phyloP scores from a whole-genome alignment of 1,140 invertebrate species.

The Neotoxoptera formosana region DNA sequence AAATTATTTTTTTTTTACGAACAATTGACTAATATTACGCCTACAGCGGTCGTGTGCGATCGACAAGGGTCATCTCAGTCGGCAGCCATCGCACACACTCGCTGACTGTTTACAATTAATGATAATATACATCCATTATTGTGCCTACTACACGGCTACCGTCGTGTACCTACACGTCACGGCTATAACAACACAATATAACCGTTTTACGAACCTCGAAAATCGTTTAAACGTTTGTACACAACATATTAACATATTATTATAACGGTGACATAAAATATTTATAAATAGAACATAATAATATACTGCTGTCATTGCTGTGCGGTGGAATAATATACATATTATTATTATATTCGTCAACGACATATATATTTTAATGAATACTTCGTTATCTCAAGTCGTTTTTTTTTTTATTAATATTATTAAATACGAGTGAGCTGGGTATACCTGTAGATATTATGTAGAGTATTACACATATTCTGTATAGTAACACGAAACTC shows the following conservation, averaged over 20 bases:
- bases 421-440: not conserved
- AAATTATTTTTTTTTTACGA: not conserved
- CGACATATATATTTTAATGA: constrained; percentile 8
- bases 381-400: not conserved
- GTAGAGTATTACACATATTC: too few relatives aligned
- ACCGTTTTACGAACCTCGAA: not conserved
- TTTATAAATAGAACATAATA: too few relatives aligned
- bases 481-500: not conserved
- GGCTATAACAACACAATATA: not conserved
- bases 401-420: not conserved
- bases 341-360: too few relatives aligned
- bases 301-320: not conserved
- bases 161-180: too few relatives aligned
- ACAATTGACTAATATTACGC: not conserved
- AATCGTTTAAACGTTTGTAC: not conserved
- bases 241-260: not conserved
- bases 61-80: too few relatives aligned
- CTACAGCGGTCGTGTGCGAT: too few relatives aligned
- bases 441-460: too few relatives aligned
- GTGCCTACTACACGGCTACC: too few relatives aligned
- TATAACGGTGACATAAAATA: not conserved
- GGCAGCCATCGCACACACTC: not conserved
- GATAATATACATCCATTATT: too few relatives aligned
- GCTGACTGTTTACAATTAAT: not conserved
- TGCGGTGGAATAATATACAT: not conserved